phyloP scores from a whole-genome alignment of 2,113 vertebrate genomes.

The Hyperopisus bebe region DNA sequence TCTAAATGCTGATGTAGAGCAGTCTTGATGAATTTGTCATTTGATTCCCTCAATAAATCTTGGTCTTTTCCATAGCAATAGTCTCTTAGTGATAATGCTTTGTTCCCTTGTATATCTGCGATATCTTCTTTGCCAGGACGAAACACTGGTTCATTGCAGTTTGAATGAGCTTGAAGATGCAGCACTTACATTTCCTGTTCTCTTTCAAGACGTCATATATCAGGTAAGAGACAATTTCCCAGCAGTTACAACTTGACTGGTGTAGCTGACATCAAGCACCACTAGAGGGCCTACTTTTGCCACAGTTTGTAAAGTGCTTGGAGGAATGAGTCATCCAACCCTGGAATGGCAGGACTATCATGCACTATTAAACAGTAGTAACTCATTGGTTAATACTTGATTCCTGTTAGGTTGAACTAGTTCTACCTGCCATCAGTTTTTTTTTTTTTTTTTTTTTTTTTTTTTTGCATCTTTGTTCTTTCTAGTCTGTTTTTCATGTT shows the following conservation, averaged over 20 bases:
- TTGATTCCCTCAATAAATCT: not conserved
- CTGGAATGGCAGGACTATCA: not conserved
- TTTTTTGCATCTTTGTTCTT: not conserved
- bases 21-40: not conserved
- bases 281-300: constrained; percentile 6
- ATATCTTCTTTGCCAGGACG: constrained; percentile 67
- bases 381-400: not conserved
- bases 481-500: not conserved
- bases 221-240: constrained; percentile 65
- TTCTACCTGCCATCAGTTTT: not conserved
- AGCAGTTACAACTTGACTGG: not conserved
- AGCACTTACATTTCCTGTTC: constrained; percentile 94
- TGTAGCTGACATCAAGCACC: not conserved
- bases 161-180: constrained; percentile 97
- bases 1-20: not conserved
- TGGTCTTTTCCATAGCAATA: not conserved
- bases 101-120: not conserved
- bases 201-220: constrained; percentile 99
- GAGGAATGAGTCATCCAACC: not conserved
- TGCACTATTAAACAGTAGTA: not conserved
- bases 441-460: too few relatives aligned
- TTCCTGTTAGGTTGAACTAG: not conserved
- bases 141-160: constrained; percentile 98
- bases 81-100: not conserved
- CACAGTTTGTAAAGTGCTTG: not conserved